phyloP scores from a whole-genome alignment of 2,113 vertebrate species.

The Rhynchomys soricoides region DNA sequence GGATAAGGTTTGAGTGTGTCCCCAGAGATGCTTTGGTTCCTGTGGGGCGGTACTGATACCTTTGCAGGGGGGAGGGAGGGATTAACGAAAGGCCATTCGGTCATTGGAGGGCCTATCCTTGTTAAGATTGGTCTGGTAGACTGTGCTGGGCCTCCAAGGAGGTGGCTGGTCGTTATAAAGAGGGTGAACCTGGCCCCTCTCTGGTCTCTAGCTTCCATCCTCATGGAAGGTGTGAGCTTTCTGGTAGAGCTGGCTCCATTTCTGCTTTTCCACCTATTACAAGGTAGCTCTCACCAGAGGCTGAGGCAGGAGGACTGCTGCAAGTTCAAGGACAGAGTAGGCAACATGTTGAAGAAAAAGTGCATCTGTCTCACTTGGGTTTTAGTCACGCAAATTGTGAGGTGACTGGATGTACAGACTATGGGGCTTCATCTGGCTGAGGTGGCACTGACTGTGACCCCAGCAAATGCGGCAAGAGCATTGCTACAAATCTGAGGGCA shows the following conservation, averaged over 20 bases:
- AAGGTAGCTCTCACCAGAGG: neutral
- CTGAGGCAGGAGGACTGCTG: neutral
- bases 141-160: neutral
- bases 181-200: neutral
- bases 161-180: neutral
- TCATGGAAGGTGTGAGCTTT: too few species aligned
- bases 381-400: neutral
- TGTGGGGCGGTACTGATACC: neutral
- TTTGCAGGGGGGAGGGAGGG: neutral
- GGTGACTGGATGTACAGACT: neutral
- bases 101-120: neutral
- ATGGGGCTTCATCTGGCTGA: neutral
- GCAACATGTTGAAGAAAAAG: neutral
- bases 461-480: neutral
- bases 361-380: neutral
- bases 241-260: neutral
- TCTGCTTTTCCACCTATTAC: neutral
- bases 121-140: neutral
- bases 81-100: neutral
- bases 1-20: neutral
- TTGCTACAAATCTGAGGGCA: neutral
- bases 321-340: neutral
- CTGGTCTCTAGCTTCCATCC: neutral
- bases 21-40: neutral
- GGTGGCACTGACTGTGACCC: too few species aligned